Base-by-base conservation (phyloP, 2,797 vertebrate species). In the Tenualosa ilisha region DNA sequence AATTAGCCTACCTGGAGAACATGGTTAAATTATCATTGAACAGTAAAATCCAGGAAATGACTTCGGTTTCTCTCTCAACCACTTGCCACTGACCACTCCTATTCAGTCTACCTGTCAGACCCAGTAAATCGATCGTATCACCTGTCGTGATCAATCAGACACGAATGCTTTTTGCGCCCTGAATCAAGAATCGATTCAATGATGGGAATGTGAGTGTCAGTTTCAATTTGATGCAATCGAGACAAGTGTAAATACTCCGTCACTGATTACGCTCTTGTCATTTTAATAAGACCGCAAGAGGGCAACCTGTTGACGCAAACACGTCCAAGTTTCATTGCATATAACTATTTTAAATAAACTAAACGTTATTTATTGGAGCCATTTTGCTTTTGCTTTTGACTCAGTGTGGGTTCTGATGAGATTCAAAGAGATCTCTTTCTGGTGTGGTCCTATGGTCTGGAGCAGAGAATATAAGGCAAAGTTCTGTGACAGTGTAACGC, bases 1-100 rank as follows among this genome's bases (percentile, higher is more conserved):
- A 5, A 5, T 43, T 40, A 43, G 17, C 72, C 40, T 43, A 43
- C 37, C 37, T 46, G 37, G 56, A 22, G 56, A 63, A 24, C 15
- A 75, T 31, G 8, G 37, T 37, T 37, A 17, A 72, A 17, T 46
- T 49, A 20, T 2, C 17, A 79, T 0, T 37, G 72, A 79, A 46
- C 37, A 46, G 72, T 22, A 79, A 22, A 79, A 79, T 46, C 72
- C 72, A 75, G 72, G 72, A 79, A 79, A 79, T 46, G 72, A 79
- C 20, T 79, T 37, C 37, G 40, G 40, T 79, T 46, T 43, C 17
- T 20, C 17, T 20, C 11, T 37, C 63, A 68, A 68, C 4, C 56
- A 68, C 37, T 37, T 37, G 13, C 24, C 15, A 40, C 13, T 37
- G 37, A 75, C 72, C 72, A 79, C 72, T 79, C 72, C 72, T 43